phyloP scores from a whole-genome alignment of 2,888 invertebrate genomes.

The Drosophila maculinotata region DNA sequence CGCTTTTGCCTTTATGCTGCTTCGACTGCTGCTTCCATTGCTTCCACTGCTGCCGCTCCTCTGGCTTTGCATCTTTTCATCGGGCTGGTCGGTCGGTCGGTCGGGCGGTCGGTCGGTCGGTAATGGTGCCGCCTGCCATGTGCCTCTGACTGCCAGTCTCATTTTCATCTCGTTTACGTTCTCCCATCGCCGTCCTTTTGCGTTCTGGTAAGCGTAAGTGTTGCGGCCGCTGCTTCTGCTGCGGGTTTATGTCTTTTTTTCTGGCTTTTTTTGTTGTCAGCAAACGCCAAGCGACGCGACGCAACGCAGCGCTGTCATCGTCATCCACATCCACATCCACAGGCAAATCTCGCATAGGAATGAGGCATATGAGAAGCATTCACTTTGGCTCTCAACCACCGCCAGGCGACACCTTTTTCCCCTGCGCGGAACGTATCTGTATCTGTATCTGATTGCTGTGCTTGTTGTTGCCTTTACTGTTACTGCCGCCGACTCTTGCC shows the following conservation, averaged over 20 bases:
- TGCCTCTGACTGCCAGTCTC: constrained; percentile 30
- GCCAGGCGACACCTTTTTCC: constrained; percentile 61
- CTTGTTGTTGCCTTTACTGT: constrained; percentile 31
- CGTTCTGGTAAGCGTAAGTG: constrained; percentile 63
- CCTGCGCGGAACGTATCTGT: constrained; percentile 36
- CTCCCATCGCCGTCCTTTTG: constrained; percentile 42
- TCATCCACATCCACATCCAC: constrained; percentile 44
- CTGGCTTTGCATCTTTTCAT: constrained; percentile 76
- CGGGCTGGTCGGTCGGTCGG: too few species aligned
- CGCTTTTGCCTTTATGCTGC: constrained; percentile 49
- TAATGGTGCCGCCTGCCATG: constrained; percentile 17
- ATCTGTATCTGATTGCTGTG: constrained; percentile 45
- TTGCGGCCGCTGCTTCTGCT: constrained; percentile 34
- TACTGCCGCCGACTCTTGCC: constrained; percentile 26
- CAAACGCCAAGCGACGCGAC: constrained; percentile 45
- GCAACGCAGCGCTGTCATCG: constrained; percentile 45
- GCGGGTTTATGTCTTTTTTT: constrained; percentile 74
- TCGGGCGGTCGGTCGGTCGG: too few species aligned
- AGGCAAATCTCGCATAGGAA: constrained; percentile 9
- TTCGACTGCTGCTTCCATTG: constrained; percentile 11
- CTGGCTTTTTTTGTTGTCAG: constrained; percentile 64
- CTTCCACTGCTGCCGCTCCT: constrained; percentile 57
- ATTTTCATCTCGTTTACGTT: constrained; percentile 56
- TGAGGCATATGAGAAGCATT: constrained; percentile 32
- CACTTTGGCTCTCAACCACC: constrained; percentile 63